phyloP scores from a whole-genome alignment of 2,797 vertebrate genomes.

The Podargus strigoides region DNA sequence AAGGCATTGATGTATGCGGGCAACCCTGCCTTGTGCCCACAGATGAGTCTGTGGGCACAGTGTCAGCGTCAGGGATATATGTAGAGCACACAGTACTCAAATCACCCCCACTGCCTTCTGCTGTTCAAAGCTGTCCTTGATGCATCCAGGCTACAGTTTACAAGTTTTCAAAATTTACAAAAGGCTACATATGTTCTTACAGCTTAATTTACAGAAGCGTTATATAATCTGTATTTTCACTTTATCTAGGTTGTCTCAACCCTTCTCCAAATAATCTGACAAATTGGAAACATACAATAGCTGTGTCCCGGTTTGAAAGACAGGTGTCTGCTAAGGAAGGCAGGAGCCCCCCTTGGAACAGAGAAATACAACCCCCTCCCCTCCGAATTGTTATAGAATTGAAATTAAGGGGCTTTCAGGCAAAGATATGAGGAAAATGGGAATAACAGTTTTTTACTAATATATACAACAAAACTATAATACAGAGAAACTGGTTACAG shows the following conservation, averaged over 20 bases:
- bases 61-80: not conserved
- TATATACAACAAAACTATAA: too few relatives aligned
- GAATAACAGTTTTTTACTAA: too few relatives aligned
- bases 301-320: too few relatives aligned
- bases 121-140: not conserved
- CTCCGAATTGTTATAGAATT: too few relatives aligned
- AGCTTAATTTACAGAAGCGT: not conserved
- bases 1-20: not conserved
- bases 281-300: not conserved
- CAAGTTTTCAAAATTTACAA: not conserved
- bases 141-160: not conserved
- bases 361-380: too few relatives aligned
- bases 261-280: not conserved
- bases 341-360: too few relatives aligned
- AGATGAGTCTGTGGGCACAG: not conserved
- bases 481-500: too few relatives aligned
- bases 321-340: too few relatives aligned
- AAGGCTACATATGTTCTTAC: rapidly evolving
- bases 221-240: not conserved
- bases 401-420: too few relatives aligned
- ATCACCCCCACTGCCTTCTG: not conserved
- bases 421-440: too few relatives aligned
- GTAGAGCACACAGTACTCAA: not conserved
- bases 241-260: not conserved
- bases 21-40: not conserved